A percentile compares a stretch with the other conserved stretches of the same genome.
Evolutionary conservation across 2,113 vertebrate species (phyloP).

Genomic region (Empidonax alnorum): DNA sequence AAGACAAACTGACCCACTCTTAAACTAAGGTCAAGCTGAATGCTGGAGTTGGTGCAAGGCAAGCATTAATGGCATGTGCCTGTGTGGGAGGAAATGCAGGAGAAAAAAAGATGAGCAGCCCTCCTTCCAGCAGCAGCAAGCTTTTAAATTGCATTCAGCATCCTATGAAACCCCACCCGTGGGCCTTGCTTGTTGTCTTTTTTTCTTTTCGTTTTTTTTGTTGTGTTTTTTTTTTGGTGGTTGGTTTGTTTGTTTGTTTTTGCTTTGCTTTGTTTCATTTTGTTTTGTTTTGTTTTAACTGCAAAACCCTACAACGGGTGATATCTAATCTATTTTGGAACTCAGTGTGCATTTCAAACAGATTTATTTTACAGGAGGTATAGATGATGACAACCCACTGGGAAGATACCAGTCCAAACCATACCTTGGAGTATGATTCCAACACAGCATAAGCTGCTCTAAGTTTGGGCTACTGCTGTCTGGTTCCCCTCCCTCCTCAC

Average conservation of each 20-base stretch:
- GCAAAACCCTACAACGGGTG: neutral
- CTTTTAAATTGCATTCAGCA: neutral
- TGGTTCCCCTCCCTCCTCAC: neutral
- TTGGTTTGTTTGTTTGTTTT: no score
- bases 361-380: conserved; percentile 23
- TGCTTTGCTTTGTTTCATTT: neutral
- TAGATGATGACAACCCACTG: conserved; percentile 1
- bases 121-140: neutral
- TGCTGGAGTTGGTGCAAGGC: neutral
- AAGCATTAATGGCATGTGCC: neutral
- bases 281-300: neutral
- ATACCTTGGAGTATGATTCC: neutral
- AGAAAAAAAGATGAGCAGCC: neutral
- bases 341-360: neutral
- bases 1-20: neutral
- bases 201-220: neutral
- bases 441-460: conserved; percentile 1
- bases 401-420: neutral
- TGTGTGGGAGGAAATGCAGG: neutral
- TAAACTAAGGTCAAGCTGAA: neutral
- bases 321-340: conserved; percentile 27
- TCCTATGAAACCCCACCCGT: neutral
- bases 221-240: no score
- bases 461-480: neutral
- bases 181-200: neutral